A percentile compares a stretch with the other conserved stretches of the same genome.
These are phyloP conservation scores for Temnothorax longispinosus DNA, from an alignment of 1,140 invertebrate genomes.

Conservation along the genomic window DNA sequence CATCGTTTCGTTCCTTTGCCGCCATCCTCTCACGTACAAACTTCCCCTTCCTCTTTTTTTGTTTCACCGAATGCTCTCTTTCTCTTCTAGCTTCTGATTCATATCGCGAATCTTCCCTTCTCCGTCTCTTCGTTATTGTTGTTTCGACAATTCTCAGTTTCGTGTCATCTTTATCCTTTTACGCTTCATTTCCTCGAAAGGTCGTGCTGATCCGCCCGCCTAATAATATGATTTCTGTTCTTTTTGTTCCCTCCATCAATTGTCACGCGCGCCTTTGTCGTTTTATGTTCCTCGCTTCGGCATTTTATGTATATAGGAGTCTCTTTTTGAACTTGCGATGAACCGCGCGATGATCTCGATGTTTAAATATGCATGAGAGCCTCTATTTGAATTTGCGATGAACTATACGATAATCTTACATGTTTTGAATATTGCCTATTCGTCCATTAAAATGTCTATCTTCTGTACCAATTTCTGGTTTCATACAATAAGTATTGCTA, in stretches of 20 bases:
- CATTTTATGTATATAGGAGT: neutral
- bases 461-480: neutral
- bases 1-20: neutral
- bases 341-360: neutral
- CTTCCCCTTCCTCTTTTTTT: neutral
- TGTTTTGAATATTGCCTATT: neutral
- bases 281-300: neutral
- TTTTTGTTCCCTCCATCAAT: neutral
- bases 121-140: constrained; percentile 15
- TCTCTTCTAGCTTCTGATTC: neutral
- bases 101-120: neutral
- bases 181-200: neutral
- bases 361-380: neutral
- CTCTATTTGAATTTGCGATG: neutral
- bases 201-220: neutral
- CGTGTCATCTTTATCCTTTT: neutral
- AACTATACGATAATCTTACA: neutral
- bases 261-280: neutral
- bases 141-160: neutral
- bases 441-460: neutral
- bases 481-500: neutral
- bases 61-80: neutral
- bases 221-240: neutral
- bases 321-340: neutral
- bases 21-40: neutral